Evolutionary conservation across 1,140 invertebrate genomes (phyloP).

Genomic region (Mactra quadrangularis): DNA sequence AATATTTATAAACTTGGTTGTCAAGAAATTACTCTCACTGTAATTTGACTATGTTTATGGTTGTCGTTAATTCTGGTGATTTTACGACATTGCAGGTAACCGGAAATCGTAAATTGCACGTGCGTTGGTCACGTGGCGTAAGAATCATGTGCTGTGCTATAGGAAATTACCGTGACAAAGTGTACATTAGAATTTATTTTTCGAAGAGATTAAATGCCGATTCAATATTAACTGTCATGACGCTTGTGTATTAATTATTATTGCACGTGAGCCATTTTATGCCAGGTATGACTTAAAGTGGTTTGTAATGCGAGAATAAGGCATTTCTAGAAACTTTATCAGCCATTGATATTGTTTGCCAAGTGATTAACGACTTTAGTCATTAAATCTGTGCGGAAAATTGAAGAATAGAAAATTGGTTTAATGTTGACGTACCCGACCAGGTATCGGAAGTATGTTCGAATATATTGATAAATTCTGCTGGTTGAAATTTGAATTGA

Average conservation of each 20-base stretch:
- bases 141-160: constrained; percentile 1
- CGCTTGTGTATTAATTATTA: constrained; percentile 34
- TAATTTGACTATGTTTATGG: too few relatives aligned
- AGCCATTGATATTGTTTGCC: neutral
- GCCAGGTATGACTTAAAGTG: constrained; percentile 32
- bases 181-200: constrained; percentile 46
- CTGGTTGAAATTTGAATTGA: neutral
- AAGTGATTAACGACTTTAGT: constrained; percentile 21
- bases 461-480: neutral
- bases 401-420: too few relatives aligned
- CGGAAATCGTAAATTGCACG: constrained; percentile 37
- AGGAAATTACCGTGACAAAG: constrained; percentile 45
- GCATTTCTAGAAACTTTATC: constrained; percentile 18
- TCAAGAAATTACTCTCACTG: too few relatives aligned
- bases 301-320: constrained; percentile 4
- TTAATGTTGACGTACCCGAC: neutral
- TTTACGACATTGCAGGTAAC: too few relatives aligned
- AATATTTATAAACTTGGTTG: too few relatives aligned
- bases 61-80: too few relatives aligned
- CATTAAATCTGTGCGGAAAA: too few relatives aligned
- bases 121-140: constrained; percentile 28
- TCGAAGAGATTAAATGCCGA: constrained; percentile 22
- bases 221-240: constrained; percentile 22
- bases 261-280: constrained; percentile 33
- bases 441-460: neutral